Evolutionary conservation across 1,140 invertebrate species (phyloP).

Genomic region (Rhopalosiphum padi): DNA sequence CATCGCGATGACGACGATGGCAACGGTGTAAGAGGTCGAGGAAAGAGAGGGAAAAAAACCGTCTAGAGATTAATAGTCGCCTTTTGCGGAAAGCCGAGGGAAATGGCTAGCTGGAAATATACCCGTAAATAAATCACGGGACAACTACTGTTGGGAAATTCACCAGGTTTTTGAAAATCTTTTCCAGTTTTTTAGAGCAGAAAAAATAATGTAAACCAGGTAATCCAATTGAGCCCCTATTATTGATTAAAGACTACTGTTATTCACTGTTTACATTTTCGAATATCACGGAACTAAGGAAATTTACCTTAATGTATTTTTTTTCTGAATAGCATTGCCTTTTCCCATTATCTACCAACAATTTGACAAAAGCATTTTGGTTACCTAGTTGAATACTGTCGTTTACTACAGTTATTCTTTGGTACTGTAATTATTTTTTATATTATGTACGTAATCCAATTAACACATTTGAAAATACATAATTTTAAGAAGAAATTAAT

Average conservation of each 20-base stretch:
- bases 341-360: not conserved
- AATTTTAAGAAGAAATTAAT: not conserved
- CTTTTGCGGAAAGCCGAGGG: slow-evolving; percentile 31
- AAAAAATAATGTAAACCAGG: slow-evolving; percentile 27
- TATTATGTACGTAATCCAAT: not conserved
- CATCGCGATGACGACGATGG: slow-evolving; percentile 20
- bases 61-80: slow-evolving; percentile 56
- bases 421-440: not conserved
- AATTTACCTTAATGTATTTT: not conserved
- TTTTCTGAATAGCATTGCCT: not conserved
- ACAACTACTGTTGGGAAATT: slow-evolving; percentile 41
- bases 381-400: not conserved
- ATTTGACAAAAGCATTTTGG: not conserved
- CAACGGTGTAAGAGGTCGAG: not conserved
- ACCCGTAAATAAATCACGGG: slow-evolving; percentile 43
- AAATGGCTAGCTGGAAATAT: slow-evolving; percentile 35
- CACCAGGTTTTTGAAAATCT: slow-evolving; percentile 33
- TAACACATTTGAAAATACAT: not conserved
- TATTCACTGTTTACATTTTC: slow-evolving; percentile 6
- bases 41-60: slow-evolving; percentile 13
- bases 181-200: slow-evolving; percentile 30
- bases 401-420: not conserved
- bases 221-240: slow-evolving; percentile 13
- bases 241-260: not conserved
- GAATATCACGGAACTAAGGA: not conserved